Percentiles rank a stretch among this genome's conserved stretches.
phyloP scores from a whole-genome alignment of 2,888 invertebrate genomes.

The Marasmarcha lunaedactyla region DNA sequence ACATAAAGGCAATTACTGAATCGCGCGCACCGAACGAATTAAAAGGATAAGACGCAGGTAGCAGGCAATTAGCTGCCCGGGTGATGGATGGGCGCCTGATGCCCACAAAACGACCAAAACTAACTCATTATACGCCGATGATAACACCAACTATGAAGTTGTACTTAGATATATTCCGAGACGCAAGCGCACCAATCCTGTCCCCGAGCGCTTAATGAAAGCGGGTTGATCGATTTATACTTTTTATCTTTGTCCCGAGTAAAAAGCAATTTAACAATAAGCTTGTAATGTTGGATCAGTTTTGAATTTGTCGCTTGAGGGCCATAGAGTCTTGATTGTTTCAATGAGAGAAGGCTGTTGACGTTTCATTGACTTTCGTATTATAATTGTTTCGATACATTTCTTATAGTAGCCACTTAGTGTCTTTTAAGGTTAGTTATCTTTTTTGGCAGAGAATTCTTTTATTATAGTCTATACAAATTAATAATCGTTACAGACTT shows the following conservation, averaged over 20 bases:
- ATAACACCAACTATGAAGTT: constrained; percentile 57
- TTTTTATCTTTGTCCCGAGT: not conserved
- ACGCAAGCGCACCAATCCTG: constrained; percentile 12
- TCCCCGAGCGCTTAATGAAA: constrained; percentile 3
- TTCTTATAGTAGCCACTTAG: no score
- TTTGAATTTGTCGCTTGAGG: no score
- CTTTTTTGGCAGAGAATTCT: no score
- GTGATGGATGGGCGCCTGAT: constrained; percentile 62
- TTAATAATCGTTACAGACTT: no score
- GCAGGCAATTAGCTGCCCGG: constrained; percentile 62
- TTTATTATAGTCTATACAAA: no score
- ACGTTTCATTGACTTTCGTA: no score
- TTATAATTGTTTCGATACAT: no score
- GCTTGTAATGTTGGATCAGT: no score
- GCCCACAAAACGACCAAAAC: constrained; percentile 56
- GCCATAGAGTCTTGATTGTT: no score
- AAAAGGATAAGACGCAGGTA: constrained; percentile 64
- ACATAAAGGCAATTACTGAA: constrained; percentile 1
- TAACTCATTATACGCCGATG: constrained; percentile 65
- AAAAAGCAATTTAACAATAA: no score
- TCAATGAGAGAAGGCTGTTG: no score
- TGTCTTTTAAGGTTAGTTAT: no score
- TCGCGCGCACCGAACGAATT: constrained; percentile 41
- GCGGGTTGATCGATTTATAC: not conserved
- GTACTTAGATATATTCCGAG: constrained; percentile 48